Evolutionary conservation across 2,797 vertebrate genomes (phyloP).

Genomic region (Columba guinea): DNA sequence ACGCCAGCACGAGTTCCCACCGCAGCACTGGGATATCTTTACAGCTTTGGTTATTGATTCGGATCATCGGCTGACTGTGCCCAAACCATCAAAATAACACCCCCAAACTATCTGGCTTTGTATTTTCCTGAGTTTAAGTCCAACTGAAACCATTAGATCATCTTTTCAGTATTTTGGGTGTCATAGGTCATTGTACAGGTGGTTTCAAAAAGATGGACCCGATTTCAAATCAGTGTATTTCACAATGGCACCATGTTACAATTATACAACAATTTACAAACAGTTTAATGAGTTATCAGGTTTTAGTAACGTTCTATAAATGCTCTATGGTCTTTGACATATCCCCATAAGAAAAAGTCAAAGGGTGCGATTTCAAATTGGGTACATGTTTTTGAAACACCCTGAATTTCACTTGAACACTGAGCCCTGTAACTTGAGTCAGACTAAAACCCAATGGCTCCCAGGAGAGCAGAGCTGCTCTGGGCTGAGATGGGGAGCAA

Average conservation of each 20-base stretch:
- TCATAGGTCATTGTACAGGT: not conserved
- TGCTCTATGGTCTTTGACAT: no score
- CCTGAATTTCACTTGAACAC: not conserved
- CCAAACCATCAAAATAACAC: not conserved
- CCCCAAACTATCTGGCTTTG: not conserved
- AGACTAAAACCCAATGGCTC: not conserved
- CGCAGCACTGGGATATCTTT: not conserved
- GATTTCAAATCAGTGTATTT: no score
- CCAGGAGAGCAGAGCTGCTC: not conserved
- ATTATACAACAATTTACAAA: no score
- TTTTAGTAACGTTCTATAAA: no score
- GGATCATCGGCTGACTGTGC: not conserved
- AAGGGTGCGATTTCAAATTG: no score
- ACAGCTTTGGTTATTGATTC: not conserved
- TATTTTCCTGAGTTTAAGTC: not conserved
- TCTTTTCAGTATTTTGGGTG: not conserved
- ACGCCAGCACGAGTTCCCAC: fast-evolving
- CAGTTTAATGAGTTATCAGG: no score
- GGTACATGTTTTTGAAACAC: no score
- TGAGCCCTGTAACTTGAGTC: not conserved
- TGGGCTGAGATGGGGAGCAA: not conserved
- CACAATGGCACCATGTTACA: no score
- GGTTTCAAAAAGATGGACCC: no score
- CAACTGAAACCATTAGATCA: not conserved
- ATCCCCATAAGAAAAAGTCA: no score